Base-by-base conservation (phyloP, 2,888 invertebrate species). In the Drosophila niveifrons region DNA sequence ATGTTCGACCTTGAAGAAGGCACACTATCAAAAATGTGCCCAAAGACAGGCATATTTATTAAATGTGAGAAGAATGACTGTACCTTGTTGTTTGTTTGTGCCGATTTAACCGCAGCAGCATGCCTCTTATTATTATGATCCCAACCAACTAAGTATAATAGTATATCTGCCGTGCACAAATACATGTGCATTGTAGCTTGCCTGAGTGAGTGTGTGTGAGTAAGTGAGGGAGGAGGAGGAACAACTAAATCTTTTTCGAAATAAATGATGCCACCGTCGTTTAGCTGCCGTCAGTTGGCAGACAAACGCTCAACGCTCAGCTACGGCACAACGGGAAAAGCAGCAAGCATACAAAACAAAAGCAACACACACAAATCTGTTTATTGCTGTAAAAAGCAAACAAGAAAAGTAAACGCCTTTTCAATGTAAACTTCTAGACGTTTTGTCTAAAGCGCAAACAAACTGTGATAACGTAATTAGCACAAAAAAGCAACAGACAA, bases 281-380 rank as follows among this genome's bases (percentile, higher is more conserved):
- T 57, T 51, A 58, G 61, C 72, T 75, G 72, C 65, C 57, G 72
- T 89, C 90, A 86, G 85, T 86, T 74, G 83, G 51, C 59, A 72
- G 75, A 69, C 77, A 85, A 71, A 77, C 89, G 77, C 72, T 76
- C 67, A 80, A 71, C 89, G 81, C 77, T 79, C 57, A 73, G 80
- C 66, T 65, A 41, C 80, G 46, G 44, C 69, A 56, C 48, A 48
- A 43, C 77, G 59, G 77, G 36, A 55, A 62, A 68, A 23, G 23
- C 23, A 1, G 23, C 31, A 36, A n/a, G 36, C n/a, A 36, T 11
- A 17, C 39, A 65, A 69, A 47, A 13, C 2, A 18, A 47, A 41
- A 23, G 10, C 15, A 61, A 65, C 55, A 62, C 65, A 62, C 65
- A 59, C 55, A 55, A 50, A 63, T 39, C 52, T 51, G 18, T 69